Conservation (phyloP, 2,113 vertebrate genomes). For the Pterophyllum scalare region DNA sequence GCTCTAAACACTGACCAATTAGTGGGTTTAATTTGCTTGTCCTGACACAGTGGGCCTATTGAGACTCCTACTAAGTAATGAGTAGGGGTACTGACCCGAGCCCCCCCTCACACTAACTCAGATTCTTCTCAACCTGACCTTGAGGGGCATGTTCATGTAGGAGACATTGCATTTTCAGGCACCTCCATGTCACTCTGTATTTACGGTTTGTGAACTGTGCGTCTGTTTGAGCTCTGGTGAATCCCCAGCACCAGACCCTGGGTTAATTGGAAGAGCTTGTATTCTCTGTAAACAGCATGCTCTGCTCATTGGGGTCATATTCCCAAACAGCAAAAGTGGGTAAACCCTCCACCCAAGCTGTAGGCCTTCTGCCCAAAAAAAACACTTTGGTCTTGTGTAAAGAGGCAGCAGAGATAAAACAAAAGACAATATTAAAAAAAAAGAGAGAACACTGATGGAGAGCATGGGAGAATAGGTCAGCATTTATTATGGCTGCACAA, state of each 20-base stretch:
- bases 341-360: constrained; percentile 20
- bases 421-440: neutral
- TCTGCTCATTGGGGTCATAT: constrained; percentile 43
- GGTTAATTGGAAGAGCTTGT: constrained; percentile 68
- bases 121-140: constrained; percentile 32
- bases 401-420: constrained; percentile 4
- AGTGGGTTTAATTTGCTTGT: constrained; percentile 63
- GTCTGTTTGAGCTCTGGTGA: constrained; percentile 6
- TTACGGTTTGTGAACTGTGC: constrained; percentile 42
- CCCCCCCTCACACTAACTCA: constrained; percentile 15
- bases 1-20: constrained; percentile 66
- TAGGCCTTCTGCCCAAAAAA: constrained; percentile 26
- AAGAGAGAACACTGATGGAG: neutral
- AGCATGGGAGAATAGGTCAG: neutral
- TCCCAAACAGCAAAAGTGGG: constrained; percentile 26
- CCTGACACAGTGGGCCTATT: constrained; percentile 39
- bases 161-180: constrained; percentile 32
- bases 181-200: constrained; percentile 17
- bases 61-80: constrained; percentile 40
- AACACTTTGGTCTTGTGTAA: constrained; percentile 15
- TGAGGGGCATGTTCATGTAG: neutral
- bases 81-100: constrained; percentile 43
- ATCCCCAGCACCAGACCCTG: constrained; percentile 39
- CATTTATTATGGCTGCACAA: constrained; percentile 1
- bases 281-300: constrained; percentile 55